Percentiles rank a stretch among this genome's conserved stretches.
phyloP scores from a whole-genome alignment of 2,797 vertebrate species.

The Decapterus maruadsi region DNA sequence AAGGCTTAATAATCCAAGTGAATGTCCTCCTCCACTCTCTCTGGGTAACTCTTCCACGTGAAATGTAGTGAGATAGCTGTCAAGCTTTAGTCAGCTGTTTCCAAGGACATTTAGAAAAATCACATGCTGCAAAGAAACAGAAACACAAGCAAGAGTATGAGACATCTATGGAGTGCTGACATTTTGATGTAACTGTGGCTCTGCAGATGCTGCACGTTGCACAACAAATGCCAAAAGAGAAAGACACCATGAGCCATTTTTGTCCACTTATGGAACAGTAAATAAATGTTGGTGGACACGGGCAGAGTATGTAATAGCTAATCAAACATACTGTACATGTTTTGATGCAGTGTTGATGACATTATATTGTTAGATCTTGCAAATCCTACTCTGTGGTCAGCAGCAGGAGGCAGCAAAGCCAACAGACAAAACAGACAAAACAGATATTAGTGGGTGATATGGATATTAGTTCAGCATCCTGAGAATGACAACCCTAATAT shows the following conservation, averaged over 20 bases:
- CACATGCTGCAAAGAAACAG: constrained; percentile 77
- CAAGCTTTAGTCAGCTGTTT: constrained; percentile 71
- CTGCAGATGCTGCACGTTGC: too few species aligned
- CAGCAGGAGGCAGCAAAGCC: background rate
- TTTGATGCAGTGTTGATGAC: too few species aligned
- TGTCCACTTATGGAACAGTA: background rate
- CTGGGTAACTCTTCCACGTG: constrained; percentile 54
- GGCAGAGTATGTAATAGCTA: background rate
- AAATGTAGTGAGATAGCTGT: constrained; percentile 51
- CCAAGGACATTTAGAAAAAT: constrained; percentile 77
- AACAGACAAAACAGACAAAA: background rate
- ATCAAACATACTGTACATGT: background rate
- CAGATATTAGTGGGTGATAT: background rate
- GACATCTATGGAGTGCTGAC: background rate
- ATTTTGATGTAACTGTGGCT: background rate
- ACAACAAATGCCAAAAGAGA: background rate
- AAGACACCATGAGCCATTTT: background rate
- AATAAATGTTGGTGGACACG: background rate
- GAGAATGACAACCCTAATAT: background rate
- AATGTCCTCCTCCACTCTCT: constrained; percentile 65
- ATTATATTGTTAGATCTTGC: too few species aligned
- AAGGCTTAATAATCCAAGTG: constrained; percentile 64
- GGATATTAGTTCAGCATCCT: background rate
- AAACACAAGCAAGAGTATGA: constrained; percentile 18
- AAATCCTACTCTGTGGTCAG: too few species aligned